Percentiles rank a stretch among this genome's conserved stretches.
These are phyloP conservation scores for Dicrurus megarhynchus DNA, from an alignment of 2,113 vertebrate genomes.

Conservation along the genomic window DNA sequence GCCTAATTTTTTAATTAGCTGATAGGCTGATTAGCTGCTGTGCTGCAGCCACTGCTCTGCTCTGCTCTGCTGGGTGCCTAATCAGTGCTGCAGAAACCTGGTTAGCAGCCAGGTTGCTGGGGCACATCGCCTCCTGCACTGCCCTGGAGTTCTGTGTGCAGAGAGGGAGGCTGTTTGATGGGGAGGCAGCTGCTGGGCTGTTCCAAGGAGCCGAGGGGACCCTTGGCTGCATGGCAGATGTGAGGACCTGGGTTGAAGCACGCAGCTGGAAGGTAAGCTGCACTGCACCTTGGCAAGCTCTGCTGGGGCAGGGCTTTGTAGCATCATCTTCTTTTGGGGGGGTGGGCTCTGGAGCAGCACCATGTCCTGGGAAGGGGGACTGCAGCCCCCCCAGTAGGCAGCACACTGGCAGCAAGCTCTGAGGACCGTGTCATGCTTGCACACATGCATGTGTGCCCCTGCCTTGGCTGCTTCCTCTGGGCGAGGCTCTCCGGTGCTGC, in stretches of 20 bases:
- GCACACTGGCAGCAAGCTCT: background rate
- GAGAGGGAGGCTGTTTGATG: background rate
- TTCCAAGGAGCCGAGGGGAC: background rate
- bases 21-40: background rate
- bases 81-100: background rate
- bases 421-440: background rate
- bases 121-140: background rate
- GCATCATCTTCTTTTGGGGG: background rate
- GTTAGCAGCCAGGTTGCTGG: accelerated
- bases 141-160: background rate
- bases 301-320: background rate
- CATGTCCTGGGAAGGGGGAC: background rate
- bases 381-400: background rate
- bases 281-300: background rate
- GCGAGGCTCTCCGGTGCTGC: background rate
- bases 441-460: accelerated
- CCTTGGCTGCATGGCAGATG: background rate
- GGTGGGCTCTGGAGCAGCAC: background rate
- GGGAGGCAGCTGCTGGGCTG: background rate
- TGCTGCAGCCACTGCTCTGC: background rate
- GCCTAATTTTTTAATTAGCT: conserved; percentile 31
- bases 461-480: background rate
- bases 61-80: background rate
- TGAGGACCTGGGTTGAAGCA: background rate
- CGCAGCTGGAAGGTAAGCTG: background rate